Base-by-base conservation (phyloP, 2,797 vertebrate species). In the Garrulus glandarius region DNA sequence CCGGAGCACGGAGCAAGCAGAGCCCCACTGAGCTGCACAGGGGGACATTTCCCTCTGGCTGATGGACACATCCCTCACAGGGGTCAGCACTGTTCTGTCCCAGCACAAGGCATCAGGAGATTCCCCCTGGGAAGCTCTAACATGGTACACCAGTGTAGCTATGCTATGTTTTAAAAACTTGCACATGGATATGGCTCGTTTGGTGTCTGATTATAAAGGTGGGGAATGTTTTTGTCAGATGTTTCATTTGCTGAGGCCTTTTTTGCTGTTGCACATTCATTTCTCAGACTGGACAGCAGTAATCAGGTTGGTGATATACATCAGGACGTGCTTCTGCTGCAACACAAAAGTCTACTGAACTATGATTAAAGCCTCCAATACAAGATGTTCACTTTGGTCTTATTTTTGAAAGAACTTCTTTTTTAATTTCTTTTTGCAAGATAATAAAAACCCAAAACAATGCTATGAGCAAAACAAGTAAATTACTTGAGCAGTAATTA, bases 381-480 rank as follows among this genome's bases (percentile, higher is more conserved):
- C 18, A 63, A 24, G 4, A 8, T n/a, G n/a, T 76, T 96, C 36
- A 2, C 65, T 91, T 89, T 23, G 36, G 49, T 61, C 68, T 78
- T 44, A 34, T 60, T 89, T 91, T 59, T 60, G 5, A 50, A 39
- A 80, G 1, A n/a, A 47, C 21, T 76, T 39, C 43, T 32, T 53
- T 56, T 59, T 34, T 0, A 11, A 68, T 84, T 91, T 76, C 55
- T 84, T 84, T 88, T 56, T 74, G 63, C 50, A 61, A 91, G 84
- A 87, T 89, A 86, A 77, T 92, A 81, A 91, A 95, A 87, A 15
- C 71, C 79, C 93, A 89, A 96, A 96, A 96, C 78, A 96, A 96
- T 93, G 92, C 93, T 89, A n/a, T 87, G 95, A 97, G 91, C 95
- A 97, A 94, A 96, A 96, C 89, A 96, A 89, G 90, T 93, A 78